Base-by-base conservation (phyloP, 2,888 invertebrate genomes). In the Cryptus viduatorius region DNA sequence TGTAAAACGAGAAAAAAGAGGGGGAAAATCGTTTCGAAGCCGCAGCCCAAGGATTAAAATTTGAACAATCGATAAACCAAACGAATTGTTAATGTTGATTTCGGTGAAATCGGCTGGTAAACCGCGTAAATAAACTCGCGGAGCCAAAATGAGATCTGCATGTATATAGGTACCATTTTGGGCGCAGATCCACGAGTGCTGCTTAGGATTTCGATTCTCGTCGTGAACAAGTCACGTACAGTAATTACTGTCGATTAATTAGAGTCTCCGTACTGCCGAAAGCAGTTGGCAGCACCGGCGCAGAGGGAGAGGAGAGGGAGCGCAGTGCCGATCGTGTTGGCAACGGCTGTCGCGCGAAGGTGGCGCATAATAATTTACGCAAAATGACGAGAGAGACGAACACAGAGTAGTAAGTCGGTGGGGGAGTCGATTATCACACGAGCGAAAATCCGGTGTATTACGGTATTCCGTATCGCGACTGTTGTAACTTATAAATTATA, bases 291-390 rank as follows among this genome's bases (percentile, higher is more conserved):
- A 75, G 31, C 12, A 31, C n/a, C 14, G n/a, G 50, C 8, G 16
- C 7, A 29, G 37, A 12, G 8, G 53, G 56, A 10, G 61, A 61
- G 53, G 8, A 42, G 56, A 10, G 61, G 48, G 53, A 8, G 16
- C 7, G 10, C 50, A 48, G 50, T 71, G 16, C 31, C 44, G 44
- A 16, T 42, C 67, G 64, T 68, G 59, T 69, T 56, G 69, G 64
- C 67, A 68, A 68, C 82, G 59, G 77, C 61, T 68, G 72, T 46
- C 44, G 37, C 64, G 75, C 65, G 79, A 79, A 79, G 69, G 79
- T 78, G 80, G 80, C 78, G 84, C 83, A 85, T 85, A 79, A 86
- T 85, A 85, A 86, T 86, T 82, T 56, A 78, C 19, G 53, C 16
- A 44, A 85, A 83, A 82, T 84, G 77, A 84, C 82, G 86, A 79